Percentiles rank a stretch among this genome's conserved stretches.
Evolutionary conservation across 2,888 invertebrate genomes (phyloP).

Genomic region (Polylopha cassiicola): DNA sequence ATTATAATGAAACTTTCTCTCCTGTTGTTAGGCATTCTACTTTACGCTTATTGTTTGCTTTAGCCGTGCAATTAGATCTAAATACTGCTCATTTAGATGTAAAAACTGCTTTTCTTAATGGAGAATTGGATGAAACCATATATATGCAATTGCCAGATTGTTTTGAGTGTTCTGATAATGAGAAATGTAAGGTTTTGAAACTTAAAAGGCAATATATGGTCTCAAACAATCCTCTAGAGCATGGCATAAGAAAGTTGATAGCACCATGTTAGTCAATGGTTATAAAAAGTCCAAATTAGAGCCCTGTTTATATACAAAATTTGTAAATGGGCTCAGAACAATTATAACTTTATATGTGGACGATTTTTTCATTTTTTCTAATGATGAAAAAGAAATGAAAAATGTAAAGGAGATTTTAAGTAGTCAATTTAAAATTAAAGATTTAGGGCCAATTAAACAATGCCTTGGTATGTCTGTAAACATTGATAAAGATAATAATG

Average conservation of each 20-base stretch:
- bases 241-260: slow-evolving; percentile 18
- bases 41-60: slow-evolving; percentile 23
- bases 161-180: slow-evolving; percentile 6
- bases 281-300: slow-evolving; percentile 22
- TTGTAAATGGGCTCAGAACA: too few relatives aligned
- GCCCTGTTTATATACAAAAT: too few relatives aligned
- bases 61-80: slow-evolving; percentile 15
- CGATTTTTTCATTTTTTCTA: too few relatives aligned
- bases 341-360: too few relatives aligned
- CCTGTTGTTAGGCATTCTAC: slow-evolving; percentile 24
- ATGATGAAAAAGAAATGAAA: too few relatives aligned
- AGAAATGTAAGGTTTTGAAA: slow-evolving; percentile 23
- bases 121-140: slow-evolving; percentile 18
- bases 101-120: slow-evolving; percentile 23
- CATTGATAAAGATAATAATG: too few relatives aligned
- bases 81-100: slow-evolving; percentile 23
- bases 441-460: too few relatives aligned
- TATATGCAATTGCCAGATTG: slow-evolving; percentile 21
- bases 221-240: slow-evolving; percentile 22
- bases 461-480: too few relatives aligned
- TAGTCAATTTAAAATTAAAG: too few relatives aligned
- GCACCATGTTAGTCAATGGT: slow-evolving; percentile 1
- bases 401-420: too few relatives aligned
- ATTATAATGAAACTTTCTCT: slow-evolving; percentile 16
- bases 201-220: slow-evolving; percentile 23